Base-by-base conservation (phyloP, 1,140 invertebrate species). In the Neoseiulus cucumeris region DNA sequence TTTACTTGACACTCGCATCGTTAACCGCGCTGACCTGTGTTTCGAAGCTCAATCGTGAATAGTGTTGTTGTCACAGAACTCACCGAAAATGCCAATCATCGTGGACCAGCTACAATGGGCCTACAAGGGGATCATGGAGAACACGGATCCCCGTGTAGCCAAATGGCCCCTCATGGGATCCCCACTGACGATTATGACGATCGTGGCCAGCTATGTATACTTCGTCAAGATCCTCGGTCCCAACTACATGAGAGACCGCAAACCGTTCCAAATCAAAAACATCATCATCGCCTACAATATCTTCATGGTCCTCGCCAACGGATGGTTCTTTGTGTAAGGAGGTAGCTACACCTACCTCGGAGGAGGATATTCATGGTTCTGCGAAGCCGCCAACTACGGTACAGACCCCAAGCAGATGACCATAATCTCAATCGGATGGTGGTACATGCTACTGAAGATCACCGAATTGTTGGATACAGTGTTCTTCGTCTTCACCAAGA, bases 401-500 rank as follows among this genome's bases (percentile, higher is more conserved):
- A 75, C 82, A 70, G 81, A 80, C 72, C 84, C 86, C 42, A 76
- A 82, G 73, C 87, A 89, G 65, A 73, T 86, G 73, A 76, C 93
- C 89, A 89, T 95, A 75, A 85, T 90, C 0, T 80, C 85, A 70
- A 88, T 90, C 0, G 82, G 95, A 14, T 97, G 91, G 90, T 94
- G 89, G 81, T 96, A 95, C 75, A 95, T 94, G 77, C 86, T 95
- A 75, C 93, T 91, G 64, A 97, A 97, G 76, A 82, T 92, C 69
- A 87, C 89, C 9, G 92, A 97, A 80, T 94, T 96, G 76, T 83
- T 88, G 25, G 92, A 97, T 77, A 96, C 92, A 68, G 88, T 95
- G 44, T 92, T 91, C 81, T 92, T 91, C 78, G 84, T 90, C 71
- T 77, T 91, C 70, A 81, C 88, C 69, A 91, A 91, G 77, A 96